These are phyloP conservation scores for Camponotus fellah DNA, from an alignment of 2,888 invertebrate genomes.

Conservation along the genomic window DNA sequence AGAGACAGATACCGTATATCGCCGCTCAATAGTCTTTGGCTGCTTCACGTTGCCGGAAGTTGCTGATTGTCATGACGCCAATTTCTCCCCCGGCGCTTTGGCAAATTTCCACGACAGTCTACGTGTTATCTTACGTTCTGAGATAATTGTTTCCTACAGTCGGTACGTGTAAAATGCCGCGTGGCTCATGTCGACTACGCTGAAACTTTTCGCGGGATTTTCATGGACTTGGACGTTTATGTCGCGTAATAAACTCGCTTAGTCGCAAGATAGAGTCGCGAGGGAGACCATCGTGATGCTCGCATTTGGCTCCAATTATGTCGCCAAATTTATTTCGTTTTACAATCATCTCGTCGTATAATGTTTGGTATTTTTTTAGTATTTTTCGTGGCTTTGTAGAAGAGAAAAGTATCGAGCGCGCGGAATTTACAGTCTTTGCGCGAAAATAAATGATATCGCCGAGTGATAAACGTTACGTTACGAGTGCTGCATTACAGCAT, in stretches of 20 bases:
- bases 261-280: neutral
- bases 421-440: neutral
- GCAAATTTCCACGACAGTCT: slow-evolving; percentile 80
- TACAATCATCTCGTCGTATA: too few relatives aligned
- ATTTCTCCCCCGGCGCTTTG: slow-evolving; percentile 74
- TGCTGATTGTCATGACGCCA: slow-evolving; percentile 42
- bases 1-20: neutral
- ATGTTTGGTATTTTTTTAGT: neutral
- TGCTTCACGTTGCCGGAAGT: slow-evolving; percentile 24
- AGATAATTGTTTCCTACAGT: slow-evolving; percentile 80
- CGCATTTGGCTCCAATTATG: slow-evolving; percentile 17
- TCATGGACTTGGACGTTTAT: slow-evolving; percentile 71
- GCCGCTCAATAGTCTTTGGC: slow-evolving; percentile 54
- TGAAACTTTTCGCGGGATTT: slow-evolving; percentile 57
- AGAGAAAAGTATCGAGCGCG: neutral
- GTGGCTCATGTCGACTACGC: slow-evolving; percentile 10
- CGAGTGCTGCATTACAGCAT: slow-evolving; percentile 34
- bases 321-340: neutral
- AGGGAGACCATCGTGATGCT: neutral
- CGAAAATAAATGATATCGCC: slow-evolving; percentile 11
- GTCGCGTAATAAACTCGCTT: slow-evolving; percentile 69
- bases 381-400: neutral
- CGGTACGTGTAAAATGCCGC: slow-evolving; percentile 49
- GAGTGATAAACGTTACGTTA: slow-evolving; percentile 19
- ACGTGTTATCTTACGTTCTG: slow-evolving; percentile 80